phyloP scores from a whole-genome alignment of 1,140 invertebrate genomes.

The Calephelis nemesis region DNA sequence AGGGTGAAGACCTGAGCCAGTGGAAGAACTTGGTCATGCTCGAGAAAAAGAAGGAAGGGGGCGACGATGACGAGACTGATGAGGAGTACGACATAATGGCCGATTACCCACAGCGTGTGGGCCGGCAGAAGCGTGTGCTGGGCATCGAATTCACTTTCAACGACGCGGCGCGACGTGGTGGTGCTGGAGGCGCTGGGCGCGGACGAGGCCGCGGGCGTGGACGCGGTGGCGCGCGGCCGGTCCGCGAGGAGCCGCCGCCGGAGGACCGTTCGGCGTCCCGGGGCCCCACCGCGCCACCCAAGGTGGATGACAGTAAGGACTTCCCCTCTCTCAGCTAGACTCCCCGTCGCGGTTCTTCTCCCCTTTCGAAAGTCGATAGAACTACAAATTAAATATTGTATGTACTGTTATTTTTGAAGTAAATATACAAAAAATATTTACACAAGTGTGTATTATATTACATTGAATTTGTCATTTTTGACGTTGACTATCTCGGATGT shows the following conservation, averaged over 20 bases:
- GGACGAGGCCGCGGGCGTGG: slow-evolving; percentile 77
- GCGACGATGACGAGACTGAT: slow-evolving; percentile 82
- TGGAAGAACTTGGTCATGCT: slow-evolving; percentile 95
- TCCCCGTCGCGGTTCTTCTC: slow-evolving; percentile 64
- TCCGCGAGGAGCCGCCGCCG: slow-evolving; percentile 50
- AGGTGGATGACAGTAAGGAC: slow-evolving; percentile 96
- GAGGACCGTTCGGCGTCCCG: slow-evolving; percentile 53
- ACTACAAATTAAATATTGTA: slow-evolving; percentile 76
- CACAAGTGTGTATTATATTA: slow-evolving; percentile 77
- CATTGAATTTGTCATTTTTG: slow-evolving; percentile 58
- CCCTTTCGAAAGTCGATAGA: slow-evolving; percentile 68
- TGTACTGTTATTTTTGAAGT: slow-evolving; percentile 80
- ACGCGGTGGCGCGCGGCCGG: slow-evolving; percentile 40
- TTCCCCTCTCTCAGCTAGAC: slow-evolving; percentile 93
- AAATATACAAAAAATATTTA: slow-evolving; percentile 80
- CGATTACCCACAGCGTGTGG: slow-evolving; percentile 92
- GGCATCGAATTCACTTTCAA: slow-evolving; percentile 95
- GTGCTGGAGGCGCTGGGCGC: slow-evolving; percentile 82
- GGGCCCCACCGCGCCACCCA: slow-evolving; percentile 85
- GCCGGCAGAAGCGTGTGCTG: slow-evolving; percentile 91
- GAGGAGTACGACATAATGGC: slow-evolving; percentile 86
- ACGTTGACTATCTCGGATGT: slow-evolving; percentile 43
- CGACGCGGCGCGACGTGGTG: slow-evolving; percentile 86
- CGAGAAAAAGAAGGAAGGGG: slow-evolving; percentile 88
- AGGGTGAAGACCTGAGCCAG: slow-evolving; percentile 93